These are phyloP conservation scores for Silurus glanis DNA, from an alignment of 2,113 vertebrate species.

Conservation along the genomic window DNA sequence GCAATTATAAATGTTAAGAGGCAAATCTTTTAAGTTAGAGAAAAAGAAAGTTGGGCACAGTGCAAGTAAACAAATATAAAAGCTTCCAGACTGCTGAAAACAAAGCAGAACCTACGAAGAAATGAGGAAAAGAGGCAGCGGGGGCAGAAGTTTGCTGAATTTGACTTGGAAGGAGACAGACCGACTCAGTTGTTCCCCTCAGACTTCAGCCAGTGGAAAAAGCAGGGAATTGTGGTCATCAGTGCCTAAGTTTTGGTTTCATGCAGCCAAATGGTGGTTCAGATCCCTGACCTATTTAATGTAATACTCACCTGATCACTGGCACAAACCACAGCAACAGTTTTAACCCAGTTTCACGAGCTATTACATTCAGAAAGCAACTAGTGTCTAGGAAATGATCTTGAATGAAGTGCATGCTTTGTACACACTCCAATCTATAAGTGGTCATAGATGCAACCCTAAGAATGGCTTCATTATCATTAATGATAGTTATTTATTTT, in stretches of 20 bases:
- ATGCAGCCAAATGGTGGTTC: conserved; percentile 58
- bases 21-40: background rate
- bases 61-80: conserved; percentile 25
- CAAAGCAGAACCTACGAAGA: conserved; percentile 41
- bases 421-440: background rate
- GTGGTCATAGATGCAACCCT: background rate
- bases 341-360: background rate
- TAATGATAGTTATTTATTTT: background rate
- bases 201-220: conserved; percentile 73
- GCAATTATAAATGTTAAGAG: background rate
- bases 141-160: conserved; percentile 57
- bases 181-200: conserved; percentile 76
- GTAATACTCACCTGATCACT: conserved; percentile 40
- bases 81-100: conserved; percentile 56
- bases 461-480: background rate
- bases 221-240: conserved; percentile 62
- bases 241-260: conserved; percentile 55
- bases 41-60: background rate
- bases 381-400: background rate
- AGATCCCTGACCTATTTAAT: conserved; percentile 62
- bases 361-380: background rate
- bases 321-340: background rate
- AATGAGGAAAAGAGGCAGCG: conserved; percentile 51
- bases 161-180: conserved; percentile 62
- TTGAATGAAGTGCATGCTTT: background rate